A percentile compares a stretch with the other conserved stretches of the same genome.
Conservation (phyloP, 1,140 invertebrate genomes). For the Drosophila arawakana region DNA sequence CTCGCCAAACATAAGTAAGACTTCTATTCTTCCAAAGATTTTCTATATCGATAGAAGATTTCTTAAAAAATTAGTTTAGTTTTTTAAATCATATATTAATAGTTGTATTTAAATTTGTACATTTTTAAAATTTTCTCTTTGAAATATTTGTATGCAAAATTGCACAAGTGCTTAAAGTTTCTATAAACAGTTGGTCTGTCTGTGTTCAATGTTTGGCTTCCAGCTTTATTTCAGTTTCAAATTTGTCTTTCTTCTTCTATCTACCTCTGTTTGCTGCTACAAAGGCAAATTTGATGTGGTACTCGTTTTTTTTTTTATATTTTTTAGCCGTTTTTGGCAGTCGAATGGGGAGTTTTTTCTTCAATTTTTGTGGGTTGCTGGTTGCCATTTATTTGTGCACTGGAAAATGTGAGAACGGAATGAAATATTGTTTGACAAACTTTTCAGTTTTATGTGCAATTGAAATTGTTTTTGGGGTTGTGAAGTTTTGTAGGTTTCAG, state of each 20-base stretch:
- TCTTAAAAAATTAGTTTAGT: neutral
- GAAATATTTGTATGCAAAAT: neutral
- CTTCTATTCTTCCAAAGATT: too few species aligned
- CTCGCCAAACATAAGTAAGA: too few species aligned
- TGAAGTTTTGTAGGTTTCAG: conserved; percentile 7
- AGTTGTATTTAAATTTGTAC: neutral
- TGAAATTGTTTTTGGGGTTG: conserved; percentile 20
- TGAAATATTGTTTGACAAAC: conserved; percentile 24
- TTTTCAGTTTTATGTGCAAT: conserved; percentile 25
- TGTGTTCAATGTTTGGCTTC: conserved; percentile 25
- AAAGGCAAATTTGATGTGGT: conserved; percentile 52
- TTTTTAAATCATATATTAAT: too few species aligned
- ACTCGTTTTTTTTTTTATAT: conserved; percentile 50
- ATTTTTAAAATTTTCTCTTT: neutral
- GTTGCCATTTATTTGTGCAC: conserved; percentile 18
- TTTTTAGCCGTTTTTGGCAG: neutral
- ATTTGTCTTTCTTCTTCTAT: neutral
- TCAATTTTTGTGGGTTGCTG: neutral
- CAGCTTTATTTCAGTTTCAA: conserved; percentile 15
- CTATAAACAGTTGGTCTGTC: conserved; percentile 23
- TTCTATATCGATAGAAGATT: neutral
- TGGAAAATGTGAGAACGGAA: conserved; percentile 37
- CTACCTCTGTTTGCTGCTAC: neutral
- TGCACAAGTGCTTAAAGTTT: neutral
- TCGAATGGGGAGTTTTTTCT: neutral